Conservation (phyloP, 2,888 invertebrate genomes). For the Thymelicus sylvestris region DNA sequence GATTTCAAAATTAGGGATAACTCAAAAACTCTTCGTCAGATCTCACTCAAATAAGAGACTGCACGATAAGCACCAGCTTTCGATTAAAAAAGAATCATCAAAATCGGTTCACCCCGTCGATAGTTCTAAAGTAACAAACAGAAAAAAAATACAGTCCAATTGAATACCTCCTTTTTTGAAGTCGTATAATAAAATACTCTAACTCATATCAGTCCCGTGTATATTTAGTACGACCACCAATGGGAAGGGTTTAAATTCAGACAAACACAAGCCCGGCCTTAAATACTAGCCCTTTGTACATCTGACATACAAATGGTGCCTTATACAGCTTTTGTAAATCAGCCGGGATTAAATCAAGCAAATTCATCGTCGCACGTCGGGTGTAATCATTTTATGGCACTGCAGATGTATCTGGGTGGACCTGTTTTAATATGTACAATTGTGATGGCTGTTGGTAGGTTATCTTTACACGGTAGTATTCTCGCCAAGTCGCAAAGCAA, state of each 20-base stretch:
- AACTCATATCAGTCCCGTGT: slow-evolving; percentile 20
- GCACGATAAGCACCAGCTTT: no score
- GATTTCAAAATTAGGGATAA: no score
- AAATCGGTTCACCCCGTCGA: no score
- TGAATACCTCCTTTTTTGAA: no score
- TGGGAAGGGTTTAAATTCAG: slow-evolving; percentile 20
- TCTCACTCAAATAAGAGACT: no score
- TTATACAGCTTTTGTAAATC: slow-evolving; percentile 29
- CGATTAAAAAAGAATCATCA: no score
- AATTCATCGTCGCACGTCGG: slow-evolving; percentile 26
- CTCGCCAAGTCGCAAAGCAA: not conserved
- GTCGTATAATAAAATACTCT: not conserved
- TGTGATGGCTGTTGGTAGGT: not conserved
- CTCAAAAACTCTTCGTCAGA: no score
- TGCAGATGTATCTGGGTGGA: slow-evolving; percentile 3
- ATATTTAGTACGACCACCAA: slow-evolving; percentile 24
- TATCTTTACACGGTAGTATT: not conserved
- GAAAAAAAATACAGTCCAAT: no score
- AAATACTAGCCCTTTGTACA: slow-evolving; percentile 22
- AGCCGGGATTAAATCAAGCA: slow-evolving; percentile 27
- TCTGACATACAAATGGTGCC: slow-evolving; percentile 29
- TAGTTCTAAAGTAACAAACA: no score
- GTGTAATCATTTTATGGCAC: slow-evolving; percentile 11
- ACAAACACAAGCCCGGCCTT: slow-evolving; percentile 20
- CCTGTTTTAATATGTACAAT: slow-evolving; percentile 12